Percentiles rank a stretch among this genome's conserved stretches.
Conservation (phyloP, 2,888 invertebrate genomes). For the Hermaeophaga mercurialis region DNA sequence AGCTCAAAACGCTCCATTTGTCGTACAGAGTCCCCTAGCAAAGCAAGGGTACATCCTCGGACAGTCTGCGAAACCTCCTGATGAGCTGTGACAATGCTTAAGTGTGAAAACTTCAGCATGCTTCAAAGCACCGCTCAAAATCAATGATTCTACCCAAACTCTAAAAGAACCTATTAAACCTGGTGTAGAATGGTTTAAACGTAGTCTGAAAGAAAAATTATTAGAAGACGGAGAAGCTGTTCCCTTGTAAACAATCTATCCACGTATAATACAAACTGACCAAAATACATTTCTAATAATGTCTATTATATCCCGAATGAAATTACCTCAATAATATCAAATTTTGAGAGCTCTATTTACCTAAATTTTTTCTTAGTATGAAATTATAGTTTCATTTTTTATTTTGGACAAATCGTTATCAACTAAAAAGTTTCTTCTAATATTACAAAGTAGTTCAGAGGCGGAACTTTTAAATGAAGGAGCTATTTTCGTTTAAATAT, state of each 20-base stretch:
- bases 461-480: too few relatives aligned
- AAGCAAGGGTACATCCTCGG: slow-evolving; percentile 51
- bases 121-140: background rate
- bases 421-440: too few relatives aligned
- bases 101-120: slow-evolving; percentile 22
- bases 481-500: too few relatives aligned
- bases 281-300: too few relatives aligned
- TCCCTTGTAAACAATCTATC: slow-evolving; percentile 22
- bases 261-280: too few relatives aligned
- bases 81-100: slow-evolving; percentile 49
- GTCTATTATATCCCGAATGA: too few relatives aligned
- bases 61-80: slow-evolving; percentile 45
- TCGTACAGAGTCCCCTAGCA: slow-evolving; percentile 53
- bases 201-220: slow-evolving; percentile 40
- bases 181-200: slow-evolving; percentile 44
- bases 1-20: slow-evolving; percentile 59
- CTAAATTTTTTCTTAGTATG: too few relatives aligned
- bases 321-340: too few relatives aligned
- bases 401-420: too few relatives aligned
- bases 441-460: too few relatives aligned
- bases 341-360: too few relatives aligned
- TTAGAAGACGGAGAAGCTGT: slow-evolving; percentile 16
- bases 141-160: background rate
- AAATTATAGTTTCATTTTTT: too few relatives aligned
- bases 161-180: slow-evolving; percentile 9